Conservation (phyloP, 2,797 vertebrate genomes). For the Tamandua tetradactyla region DNA sequence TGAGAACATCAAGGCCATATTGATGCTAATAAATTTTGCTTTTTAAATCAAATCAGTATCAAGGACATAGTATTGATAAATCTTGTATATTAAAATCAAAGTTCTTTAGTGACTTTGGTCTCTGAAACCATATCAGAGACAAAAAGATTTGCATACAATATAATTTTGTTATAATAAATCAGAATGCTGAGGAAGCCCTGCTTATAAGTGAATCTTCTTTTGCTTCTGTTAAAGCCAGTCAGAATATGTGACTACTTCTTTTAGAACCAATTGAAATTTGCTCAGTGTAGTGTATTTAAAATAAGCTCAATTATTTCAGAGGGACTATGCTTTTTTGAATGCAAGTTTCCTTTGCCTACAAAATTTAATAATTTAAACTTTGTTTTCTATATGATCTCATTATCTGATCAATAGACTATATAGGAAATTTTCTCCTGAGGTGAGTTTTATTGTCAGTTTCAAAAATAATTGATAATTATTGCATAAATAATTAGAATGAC, state of each 20-base stretch:
- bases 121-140: not conserved
- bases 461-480: not conserved
- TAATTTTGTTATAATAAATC: not conserved
- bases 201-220: not conserved
- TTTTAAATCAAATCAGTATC: not conserved
- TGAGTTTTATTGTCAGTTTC: not conserved
- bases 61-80: not conserved
- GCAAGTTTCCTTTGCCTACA: not conserved
- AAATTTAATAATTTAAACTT: not conserved
- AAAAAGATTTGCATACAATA: not conserved
- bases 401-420: not conserved
- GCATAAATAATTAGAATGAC: not conserved
- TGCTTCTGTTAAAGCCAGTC: not conserved
- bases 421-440: not conserved
- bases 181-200: not conserved
- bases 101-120: not conserved
- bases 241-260: not conserved
- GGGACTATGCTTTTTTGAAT: not conserved
- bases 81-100: not conserved
- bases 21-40: not conserved
- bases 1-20: not conserved
- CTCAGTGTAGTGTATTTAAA: no score
- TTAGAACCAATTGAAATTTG: not conserved
- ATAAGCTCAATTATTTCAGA: not conserved
- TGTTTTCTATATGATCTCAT: not conserved